Percentiles rank a stretch among this genome's conserved stretches.
phyloP scores from a whole-genome alignment of 2,888 invertebrate genomes.

The Campoplex capitator region DNA sequence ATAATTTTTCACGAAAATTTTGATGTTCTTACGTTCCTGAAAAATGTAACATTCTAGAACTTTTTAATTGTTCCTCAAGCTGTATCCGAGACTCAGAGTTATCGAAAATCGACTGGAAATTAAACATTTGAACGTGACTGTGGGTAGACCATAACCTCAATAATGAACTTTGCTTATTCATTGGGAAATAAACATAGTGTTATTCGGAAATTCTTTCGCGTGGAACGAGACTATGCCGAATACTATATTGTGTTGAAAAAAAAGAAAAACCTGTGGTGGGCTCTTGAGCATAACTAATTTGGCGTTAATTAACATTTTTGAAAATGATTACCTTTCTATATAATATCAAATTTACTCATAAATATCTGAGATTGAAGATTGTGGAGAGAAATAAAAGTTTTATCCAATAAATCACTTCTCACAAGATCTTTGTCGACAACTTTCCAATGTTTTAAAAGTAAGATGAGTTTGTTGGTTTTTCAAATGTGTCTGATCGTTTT shows the following conservation, averaged over 20 bases:
- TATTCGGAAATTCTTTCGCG: not conserved
- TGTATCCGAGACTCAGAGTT: too few relatives aligned
- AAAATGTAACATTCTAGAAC: too few relatives aligned
- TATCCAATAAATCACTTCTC: not conserved
- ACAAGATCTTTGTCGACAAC: not conserved
- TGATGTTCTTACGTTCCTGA: too few relatives aligned
- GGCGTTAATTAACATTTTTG: not conserved
- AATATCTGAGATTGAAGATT: not conserved
- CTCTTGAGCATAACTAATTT: constrained; percentile 3
- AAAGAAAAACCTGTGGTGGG: not conserved
- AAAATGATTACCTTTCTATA: not conserved
- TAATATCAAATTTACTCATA: not conserved
- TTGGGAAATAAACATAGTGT: not conserved
- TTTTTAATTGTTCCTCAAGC: too few relatives aligned
- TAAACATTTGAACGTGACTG: too few relatives aligned
- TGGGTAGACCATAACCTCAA: too few relatives aligned
- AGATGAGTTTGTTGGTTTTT: not conserved
- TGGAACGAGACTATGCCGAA: not conserved
- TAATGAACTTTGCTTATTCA: not conserved
- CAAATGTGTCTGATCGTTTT: not conserved
- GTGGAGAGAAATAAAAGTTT: not conserved
- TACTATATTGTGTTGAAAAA: not conserved
- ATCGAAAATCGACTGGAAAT: too few relatives aligned
- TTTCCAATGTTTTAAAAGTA: not conserved
- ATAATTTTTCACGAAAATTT: too few relatives aligned